A percentile compares a stretch with the other conserved stretches of the same genome.
These are phyloP conservation scores for Dendrophyllia cribrosa DNA, from an alignment of 64 coral and sea anemone species.

Conservation along the genomic window DNA sequence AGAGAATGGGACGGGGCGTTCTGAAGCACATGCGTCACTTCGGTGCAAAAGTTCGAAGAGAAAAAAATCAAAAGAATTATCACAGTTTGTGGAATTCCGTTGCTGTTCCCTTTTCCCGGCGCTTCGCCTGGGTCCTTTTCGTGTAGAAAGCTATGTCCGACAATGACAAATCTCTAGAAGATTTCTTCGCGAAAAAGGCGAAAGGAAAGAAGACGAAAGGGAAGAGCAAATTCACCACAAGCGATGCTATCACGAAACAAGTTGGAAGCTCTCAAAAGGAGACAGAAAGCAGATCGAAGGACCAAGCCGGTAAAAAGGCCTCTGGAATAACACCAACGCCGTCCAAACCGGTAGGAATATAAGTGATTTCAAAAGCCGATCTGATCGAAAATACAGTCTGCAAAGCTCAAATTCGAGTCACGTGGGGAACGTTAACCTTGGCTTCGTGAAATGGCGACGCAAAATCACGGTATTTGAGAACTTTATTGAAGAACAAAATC, in stretches of 20 bases:
- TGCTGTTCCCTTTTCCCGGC: slow-evolving; percentile 75
- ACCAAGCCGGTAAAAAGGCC: slow-evolving; percentile 78
- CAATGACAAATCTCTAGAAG: slow-evolving; percentile 95
- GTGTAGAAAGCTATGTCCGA: slow-evolving; percentile 93
- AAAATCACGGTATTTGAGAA: no score
- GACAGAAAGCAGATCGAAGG: slow-evolving; percentile 78
- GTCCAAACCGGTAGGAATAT: slow-evolving; percentile 62
- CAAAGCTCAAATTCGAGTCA: background rate
- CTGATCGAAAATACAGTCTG: background rate
- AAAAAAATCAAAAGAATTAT: slow-evolving; percentile 7
- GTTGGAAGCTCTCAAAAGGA: slow-evolving; percentile 88
- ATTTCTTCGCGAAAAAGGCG: slow-evolving; percentile 99
- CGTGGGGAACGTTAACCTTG: background rate
- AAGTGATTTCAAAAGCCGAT: background rate
- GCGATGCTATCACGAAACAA: slow-evolving; percentile 95
- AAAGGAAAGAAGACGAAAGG: slow-evolving; percentile 98
- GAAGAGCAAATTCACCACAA: slow-evolving; percentile 95
- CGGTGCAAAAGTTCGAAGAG: slow-evolving; percentile 47
- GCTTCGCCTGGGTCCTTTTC: slow-evolving; percentile 76
- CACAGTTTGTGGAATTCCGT: slow-evolving; percentile 51
- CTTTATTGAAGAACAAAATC: no score
- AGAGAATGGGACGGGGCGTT: slow-evolving; percentile 21
- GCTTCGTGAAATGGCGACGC: no score
- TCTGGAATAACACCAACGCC: slow-evolving; percentile 59
- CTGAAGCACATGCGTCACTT: slow-evolving; percentile 49